These are phyloP conservation scores for Anthonomus grandis DNA, from an alignment of 1,140 invertebrate species.

Conservation along the genomic window DNA sequence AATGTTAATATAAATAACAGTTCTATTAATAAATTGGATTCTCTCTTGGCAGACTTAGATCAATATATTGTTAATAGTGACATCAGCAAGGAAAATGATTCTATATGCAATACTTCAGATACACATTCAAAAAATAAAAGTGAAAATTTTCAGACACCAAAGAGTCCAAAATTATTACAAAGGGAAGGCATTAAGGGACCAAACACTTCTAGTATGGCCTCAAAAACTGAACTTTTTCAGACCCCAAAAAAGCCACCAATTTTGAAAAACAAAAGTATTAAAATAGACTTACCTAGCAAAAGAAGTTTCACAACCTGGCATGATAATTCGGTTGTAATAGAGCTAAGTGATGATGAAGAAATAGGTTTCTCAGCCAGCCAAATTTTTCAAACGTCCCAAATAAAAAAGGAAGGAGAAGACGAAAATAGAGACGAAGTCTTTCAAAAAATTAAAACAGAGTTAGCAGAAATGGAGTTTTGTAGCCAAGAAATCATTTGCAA, in stretches of 20 bases:
- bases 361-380: constrained; percentile 20
- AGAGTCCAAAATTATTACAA: background rate
- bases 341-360: constrained; percentile 14
- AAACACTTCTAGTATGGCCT: background rate
- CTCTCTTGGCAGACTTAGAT: no score
- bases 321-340: constrained; percentile 16
- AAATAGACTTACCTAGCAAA: background rate
- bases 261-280: background rate
- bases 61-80: no score
- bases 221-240: background rate
- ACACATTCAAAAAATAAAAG: background rate
- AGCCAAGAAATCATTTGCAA: constrained; percentile 12
- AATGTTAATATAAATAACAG: no score
- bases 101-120: no score
- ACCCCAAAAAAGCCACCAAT: background rate
- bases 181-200: background rate
- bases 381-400: constrained; percentile 19
- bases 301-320: background rate
- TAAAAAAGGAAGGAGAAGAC: constrained; percentile 2
- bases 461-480: constrained; percentile 23
- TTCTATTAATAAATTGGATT: no score
- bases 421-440: constrained; percentile 9
- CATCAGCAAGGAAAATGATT: no score
- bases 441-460: constrained; percentile 23
- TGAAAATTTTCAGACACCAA: no score